Conservation (phyloP, 92 coral and sea anemone species). For the Actinostola sp. region DNA sequence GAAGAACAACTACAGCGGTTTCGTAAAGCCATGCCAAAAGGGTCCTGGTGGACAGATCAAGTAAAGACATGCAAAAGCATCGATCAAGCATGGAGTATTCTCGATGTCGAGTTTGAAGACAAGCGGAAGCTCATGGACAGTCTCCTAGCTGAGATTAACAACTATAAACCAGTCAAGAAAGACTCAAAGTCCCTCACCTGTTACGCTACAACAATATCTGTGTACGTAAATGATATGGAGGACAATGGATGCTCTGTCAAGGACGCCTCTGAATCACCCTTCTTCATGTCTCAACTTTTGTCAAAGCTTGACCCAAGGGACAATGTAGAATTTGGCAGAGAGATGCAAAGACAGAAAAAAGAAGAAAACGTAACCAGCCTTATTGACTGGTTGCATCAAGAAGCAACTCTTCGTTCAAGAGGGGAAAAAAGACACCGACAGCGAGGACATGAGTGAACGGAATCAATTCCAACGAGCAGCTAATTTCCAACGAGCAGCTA, state of each 20-base stretch:
- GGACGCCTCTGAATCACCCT: conserved; percentile 60
- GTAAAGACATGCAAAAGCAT: too few relatives aligned
- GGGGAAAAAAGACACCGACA: conserved; percentile 38
- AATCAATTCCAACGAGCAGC: neutral
- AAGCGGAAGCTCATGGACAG: too few relatives aligned
- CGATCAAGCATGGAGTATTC: too few relatives aligned
- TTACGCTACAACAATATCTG: conserved; percentile 20
- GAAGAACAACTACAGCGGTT: too few relatives aligned
- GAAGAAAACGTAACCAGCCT: conserved; percentile 61
- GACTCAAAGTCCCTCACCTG: conserved; percentile 42
- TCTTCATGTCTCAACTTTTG: conserved; percentile 67
- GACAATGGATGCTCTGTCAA: conserved; percentile 71
- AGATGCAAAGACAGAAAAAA: conserved; percentile 51
- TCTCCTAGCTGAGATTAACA: too few relatives aligned
- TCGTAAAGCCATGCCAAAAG: too few relatives aligned
- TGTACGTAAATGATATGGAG: conserved; percentile 65
- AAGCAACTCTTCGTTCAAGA: conserved; percentile 68
- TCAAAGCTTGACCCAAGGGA: conserved; percentile 64
- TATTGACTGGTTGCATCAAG: conserved; percentile 62
- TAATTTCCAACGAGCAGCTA: conserved; percentile 25
- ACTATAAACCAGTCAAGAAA: conserved; percentile 25
- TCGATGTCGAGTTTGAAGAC: too few relatives aligned
- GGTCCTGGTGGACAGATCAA: too few relatives aligned
- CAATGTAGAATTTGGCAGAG: conserved; percentile 61
- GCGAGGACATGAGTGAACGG: conserved; percentile 1